Percentiles rank a stretch among this genome's conserved stretches.
Conservation (phyloP, 2,888 invertebrate species). For the Pecten maximus region DNA sequence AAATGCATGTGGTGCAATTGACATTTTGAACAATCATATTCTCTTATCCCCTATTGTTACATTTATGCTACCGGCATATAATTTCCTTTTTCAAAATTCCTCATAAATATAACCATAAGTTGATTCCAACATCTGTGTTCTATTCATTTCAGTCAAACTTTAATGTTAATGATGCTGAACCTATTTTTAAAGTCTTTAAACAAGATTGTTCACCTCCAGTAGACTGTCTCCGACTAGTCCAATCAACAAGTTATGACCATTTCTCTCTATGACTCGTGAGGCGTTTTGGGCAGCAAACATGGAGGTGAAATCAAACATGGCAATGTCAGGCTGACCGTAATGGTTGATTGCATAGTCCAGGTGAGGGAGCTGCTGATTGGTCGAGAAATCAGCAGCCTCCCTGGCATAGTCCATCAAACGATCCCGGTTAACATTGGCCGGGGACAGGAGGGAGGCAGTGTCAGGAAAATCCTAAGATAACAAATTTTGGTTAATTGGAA, state of each 20-base stretch:
- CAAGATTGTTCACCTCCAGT: constrained; percentile 91
- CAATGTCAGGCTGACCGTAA: constrained; percentile 98
- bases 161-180: no score
- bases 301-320: constrained; percentile 99
- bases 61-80: no score
- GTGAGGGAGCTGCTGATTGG: constrained; percentile 79
- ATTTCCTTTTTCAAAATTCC: no score
- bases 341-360: constrained; percentile 98
- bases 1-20: no score
- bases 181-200: not conserved
- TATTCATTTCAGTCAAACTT: no score
- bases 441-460: constrained; percentile 92
- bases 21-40: no score
- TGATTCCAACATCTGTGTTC: no score
- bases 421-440: constrained; percentile 95
- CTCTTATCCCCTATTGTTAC: no score
- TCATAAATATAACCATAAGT: no score
- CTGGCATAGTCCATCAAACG: constrained; percentile 94
- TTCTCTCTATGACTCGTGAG: constrained; percentile 89
- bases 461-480: constrained; percentile 91
- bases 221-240: constrained; percentile 97
- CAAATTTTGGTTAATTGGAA: not conserved
- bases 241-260: constrained; percentile 92
- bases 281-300: constrained; percentile 99
- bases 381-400: constrained; percentile 92